These are phyloP conservation scores for Iguana delicatissima DNA, from an alignment of 2,797 vertebrate genomes.

Conservation along the genomic window DNA sequence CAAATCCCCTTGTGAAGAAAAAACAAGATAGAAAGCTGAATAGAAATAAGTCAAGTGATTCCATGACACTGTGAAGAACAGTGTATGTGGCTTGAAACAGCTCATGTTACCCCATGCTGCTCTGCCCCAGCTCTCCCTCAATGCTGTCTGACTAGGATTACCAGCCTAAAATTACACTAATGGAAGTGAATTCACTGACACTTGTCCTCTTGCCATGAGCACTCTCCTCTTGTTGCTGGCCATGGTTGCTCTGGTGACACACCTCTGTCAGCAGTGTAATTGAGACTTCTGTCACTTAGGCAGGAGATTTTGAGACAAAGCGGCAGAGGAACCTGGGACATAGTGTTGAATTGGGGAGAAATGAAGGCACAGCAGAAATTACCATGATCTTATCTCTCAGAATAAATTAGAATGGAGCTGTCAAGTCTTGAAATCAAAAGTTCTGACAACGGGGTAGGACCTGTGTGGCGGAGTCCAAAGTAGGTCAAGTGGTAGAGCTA, in stretches of 20 bases:
- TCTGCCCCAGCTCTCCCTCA: background rate
- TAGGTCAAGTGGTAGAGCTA: background rate
- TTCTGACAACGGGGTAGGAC: background rate
- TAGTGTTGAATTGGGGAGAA: background rate
- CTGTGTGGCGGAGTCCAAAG: background rate
- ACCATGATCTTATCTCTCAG: background rate
- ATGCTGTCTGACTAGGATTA: slow-evolving; percentile 36
- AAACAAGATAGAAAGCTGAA: background rate
- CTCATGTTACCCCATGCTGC: background rate
- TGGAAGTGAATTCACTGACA: slow-evolving; percentile 50
- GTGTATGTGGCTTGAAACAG: background rate
- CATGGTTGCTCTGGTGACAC: slow-evolving; percentile 61
- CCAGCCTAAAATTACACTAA: slow-evolving; percentile 37
- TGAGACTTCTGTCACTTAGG: slow-evolving; percentile 29
- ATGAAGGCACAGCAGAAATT: background rate
- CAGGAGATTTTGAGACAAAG: slow-evolving; percentile 18
- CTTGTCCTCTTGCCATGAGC: slow-evolving; percentile 36
- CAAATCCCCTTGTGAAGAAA: background rate
- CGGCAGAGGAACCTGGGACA: slow-evolving; percentile 3
- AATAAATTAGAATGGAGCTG: background rate
- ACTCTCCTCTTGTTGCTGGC: slow-evolving; percentile 30
- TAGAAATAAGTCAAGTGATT: slow-evolving; percentile 18
- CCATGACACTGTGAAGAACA: background rate
- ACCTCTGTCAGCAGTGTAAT: slow-evolving; percentile 18
- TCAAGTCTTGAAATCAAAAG: background rate